These are phyloP conservation scores for Meriones unguiculatus DNA, from an alignment of 2,113 vertebrate genomes.

Conservation along the genomic window DNA sequence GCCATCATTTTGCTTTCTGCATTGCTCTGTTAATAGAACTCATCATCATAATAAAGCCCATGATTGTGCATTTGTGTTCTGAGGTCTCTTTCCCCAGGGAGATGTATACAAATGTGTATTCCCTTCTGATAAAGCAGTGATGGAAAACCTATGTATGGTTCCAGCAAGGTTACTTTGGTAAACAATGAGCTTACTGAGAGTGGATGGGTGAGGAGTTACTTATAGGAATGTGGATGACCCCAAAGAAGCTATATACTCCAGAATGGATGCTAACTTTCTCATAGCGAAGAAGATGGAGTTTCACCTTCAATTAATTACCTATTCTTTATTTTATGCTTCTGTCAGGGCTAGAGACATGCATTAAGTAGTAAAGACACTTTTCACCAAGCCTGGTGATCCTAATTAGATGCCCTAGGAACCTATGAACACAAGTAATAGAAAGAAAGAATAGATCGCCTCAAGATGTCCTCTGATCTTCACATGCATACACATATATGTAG, in stretches of 20 bases:
- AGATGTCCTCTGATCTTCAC: not conserved
- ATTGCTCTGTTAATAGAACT: not conserved
- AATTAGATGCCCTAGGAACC: not conserved
- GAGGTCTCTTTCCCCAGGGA: not conserved
- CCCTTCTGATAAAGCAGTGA: not conserved
- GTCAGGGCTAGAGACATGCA: not conserved
- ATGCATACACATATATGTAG: not conserved
- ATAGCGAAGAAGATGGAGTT: not conserved
- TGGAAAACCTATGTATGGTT: not conserved
- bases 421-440: not conserved
- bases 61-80: not conserved
- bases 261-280: not conserved
- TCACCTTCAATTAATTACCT: not conserved
- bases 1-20: not conserved
- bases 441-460: not conserved
- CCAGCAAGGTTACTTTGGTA: not conserved
- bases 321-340: not conserved
- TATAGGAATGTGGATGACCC: not conserved
- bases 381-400: too few relatives aligned
- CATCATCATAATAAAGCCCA: not conserved
- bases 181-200: not conserved
- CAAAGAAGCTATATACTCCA: not conserved
- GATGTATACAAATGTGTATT: not conserved
- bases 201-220: not conserved
- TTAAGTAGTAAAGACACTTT: not conserved